Percentiles rank a stretch among this genome's conserved stretches.
Conservation (phyloP, 2,113 vertebrate species). For the Dromaius novaehollandiae region DNA sequence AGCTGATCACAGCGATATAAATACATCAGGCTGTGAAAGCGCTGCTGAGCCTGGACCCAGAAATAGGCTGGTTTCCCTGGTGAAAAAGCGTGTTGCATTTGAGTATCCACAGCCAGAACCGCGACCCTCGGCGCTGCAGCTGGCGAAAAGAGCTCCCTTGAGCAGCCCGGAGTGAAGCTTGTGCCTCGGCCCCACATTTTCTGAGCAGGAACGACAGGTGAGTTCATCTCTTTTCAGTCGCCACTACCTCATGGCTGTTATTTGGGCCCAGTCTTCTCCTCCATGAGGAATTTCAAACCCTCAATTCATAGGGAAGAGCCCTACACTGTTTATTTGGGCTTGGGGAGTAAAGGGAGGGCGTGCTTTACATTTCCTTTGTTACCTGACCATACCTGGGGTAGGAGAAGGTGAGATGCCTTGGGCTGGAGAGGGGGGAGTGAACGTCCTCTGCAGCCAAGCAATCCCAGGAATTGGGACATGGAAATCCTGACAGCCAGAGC, state of each 20-base stretch:
- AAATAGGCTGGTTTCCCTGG: neutral
- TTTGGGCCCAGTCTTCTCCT: neutral
- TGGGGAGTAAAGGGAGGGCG: neutral
- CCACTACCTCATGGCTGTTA: neutral
- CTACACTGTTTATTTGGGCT: neutral
- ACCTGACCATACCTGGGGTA: neutral
- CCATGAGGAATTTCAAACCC: neutral
- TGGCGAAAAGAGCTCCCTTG: neutral
- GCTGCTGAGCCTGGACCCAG: neutral
- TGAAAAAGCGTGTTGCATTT: neutral
- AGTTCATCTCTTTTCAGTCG: neutral
- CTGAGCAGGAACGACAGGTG: neutral
- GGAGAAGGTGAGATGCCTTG: neutral
- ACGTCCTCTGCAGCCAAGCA: neutral
- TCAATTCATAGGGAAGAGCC: neutral
- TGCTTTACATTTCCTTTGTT: neutral
- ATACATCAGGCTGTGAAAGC: neutral
- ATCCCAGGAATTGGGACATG: neutral
- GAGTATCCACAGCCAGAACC: neutral
- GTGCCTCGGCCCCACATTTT: rapidly evolving
- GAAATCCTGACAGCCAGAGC: neutral
- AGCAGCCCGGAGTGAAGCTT: neutral
- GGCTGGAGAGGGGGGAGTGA: neutral
- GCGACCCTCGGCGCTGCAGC: neutral
- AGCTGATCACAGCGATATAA: neutral